phyloP scores from a whole-genome alignment of 2,113 vertebrate genomes.

The Microcebus murinus region DNA sequence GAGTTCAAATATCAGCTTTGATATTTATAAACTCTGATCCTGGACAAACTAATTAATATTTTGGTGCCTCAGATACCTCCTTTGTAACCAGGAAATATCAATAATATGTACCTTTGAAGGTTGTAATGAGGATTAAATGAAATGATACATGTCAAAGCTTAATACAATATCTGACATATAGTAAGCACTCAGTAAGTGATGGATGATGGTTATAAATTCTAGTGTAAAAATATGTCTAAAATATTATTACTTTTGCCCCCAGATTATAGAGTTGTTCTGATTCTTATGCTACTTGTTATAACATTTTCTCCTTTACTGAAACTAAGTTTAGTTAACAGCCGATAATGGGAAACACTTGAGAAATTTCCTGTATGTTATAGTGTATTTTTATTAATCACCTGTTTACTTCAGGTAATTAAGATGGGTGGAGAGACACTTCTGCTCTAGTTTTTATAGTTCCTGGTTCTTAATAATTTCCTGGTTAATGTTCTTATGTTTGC shows the following conservation, averaged over 20 bases:
- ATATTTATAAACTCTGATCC: background rate
- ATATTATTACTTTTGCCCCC: background rate
- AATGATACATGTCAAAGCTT: background rate
- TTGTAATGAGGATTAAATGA: background rate
- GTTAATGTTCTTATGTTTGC: constrained; percentile 34
- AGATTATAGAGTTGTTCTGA: background rate
- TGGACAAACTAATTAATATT: background rate
- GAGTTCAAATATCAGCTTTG: background rate
- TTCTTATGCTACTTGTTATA: background rate
- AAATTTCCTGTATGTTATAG: background rate
- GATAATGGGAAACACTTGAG: constrained; percentile 22
- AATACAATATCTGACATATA: background rate
- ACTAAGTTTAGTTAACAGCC: background rate
- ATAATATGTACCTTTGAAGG: background rate
- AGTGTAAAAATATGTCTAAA: background rate
- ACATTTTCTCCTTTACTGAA: constrained; percentile 43
- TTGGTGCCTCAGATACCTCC: background rate
- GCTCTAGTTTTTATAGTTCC: constrained; percentile 34
- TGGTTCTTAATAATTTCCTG: constrained; percentile 46
- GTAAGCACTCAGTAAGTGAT: background rate
- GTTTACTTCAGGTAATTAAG: constrained; percentile 37
- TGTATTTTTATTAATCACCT: constrained; percentile 35
- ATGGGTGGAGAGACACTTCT: background rate
- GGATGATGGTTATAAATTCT: background rate
- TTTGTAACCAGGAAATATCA: background rate